phyloP scores from a whole-genome alignment of 92 coral and sea anemone genomes.

The Parazoanthus darwini region DNA sequence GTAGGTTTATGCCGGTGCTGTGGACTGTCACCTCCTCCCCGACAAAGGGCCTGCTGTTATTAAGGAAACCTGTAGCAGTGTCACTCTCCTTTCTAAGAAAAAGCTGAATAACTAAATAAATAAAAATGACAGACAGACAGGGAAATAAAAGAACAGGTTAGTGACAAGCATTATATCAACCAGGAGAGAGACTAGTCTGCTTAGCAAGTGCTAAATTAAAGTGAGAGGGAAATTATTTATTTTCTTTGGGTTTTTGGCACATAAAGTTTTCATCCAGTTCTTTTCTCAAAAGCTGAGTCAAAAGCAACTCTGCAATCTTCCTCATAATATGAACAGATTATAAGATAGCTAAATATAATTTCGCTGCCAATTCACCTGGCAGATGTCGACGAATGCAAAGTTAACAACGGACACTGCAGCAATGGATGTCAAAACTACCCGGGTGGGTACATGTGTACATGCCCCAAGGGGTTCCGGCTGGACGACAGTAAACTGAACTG shows the following conservation, averaged over 20 bases:
- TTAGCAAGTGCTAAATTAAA: too few species aligned
- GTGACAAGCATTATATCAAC: background rate
- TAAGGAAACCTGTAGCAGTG: too few species aligned
- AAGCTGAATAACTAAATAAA: background rate
- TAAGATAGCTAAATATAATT: background rate
- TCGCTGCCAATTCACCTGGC: background rate
- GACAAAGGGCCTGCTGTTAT: too few species aligned
- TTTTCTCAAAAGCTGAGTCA: background rate
- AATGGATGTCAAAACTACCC: slow-evolving; percentile 67
- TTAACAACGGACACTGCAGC: slow-evolving; percentile 75
- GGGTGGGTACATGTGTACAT: slow-evolving; percentile 66
- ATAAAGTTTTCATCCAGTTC: too few species aligned
- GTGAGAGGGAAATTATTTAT: too few species aligned
- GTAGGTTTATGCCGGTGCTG: too few species aligned
- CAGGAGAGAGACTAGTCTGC: background rate
- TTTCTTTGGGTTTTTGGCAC: too few species aligned
- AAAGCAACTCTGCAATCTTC: too few species aligned
- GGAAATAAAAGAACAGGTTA: background rate
- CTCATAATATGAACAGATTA: background rate
- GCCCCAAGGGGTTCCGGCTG: slow-evolving; percentile 73
- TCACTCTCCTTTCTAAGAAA: too few species aligned
- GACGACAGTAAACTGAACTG: slow-evolving; percentile 46
- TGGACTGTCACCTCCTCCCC: too few species aligned
- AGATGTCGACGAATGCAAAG: slow-evolving; percentile 83
- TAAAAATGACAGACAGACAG: background rate